phyloP scores from a whole-genome alignment of 2,113 vertebrate genomes.

The Neolamprologus kungweensis region DNA sequence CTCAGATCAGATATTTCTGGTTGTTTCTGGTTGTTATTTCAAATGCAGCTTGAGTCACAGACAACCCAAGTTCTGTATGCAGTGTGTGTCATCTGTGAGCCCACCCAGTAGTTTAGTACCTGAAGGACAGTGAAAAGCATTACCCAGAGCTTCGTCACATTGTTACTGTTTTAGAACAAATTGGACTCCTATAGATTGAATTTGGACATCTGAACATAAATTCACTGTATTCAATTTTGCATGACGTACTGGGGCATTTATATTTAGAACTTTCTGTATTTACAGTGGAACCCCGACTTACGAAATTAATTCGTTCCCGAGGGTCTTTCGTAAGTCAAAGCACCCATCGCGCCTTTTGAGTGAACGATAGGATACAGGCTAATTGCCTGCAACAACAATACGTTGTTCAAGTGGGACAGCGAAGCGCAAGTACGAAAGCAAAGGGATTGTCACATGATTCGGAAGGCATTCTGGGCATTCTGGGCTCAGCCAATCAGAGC shows the following conservation, averaged over 20 bases:
- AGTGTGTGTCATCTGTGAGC: background rate
- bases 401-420: too few species aligned
- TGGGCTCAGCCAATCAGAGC: too few species aligned
- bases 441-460: too few species aligned
- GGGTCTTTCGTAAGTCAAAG: too few species aligned
- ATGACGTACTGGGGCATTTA: background rate
- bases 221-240: background rate
- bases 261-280: background rate
- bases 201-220: background rate
- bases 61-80: background rate
- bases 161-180: background rate
- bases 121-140: background rate
- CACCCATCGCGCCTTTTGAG: too few species aligned
- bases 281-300: background rate
- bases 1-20: slow-evolving; percentile 12
- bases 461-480: too few species aligned
- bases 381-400: too few species aligned
- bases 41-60: background rate
- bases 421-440: fast-evolving
- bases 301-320: background rate
- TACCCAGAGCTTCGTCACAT: background rate
- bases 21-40: background rate
- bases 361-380: too few species aligned
- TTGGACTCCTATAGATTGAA: background rate
- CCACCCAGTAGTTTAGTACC: background rate